These are phyloP conservation scores for Melanotus villosus DNA, from an alignment of 2,888 invertebrate species.

Conservation along the genomic window DNA sequence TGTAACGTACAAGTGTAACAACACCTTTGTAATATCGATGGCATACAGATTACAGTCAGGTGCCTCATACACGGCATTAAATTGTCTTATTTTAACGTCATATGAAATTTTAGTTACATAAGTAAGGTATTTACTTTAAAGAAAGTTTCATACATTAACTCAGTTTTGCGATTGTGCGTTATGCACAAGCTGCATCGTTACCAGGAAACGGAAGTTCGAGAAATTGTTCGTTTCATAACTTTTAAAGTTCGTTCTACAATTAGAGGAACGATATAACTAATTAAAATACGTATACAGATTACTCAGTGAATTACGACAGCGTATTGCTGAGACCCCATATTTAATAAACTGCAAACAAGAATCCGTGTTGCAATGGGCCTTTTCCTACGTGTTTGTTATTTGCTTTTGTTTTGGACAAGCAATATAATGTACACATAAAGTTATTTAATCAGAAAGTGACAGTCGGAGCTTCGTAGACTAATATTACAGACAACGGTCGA, in stretches of 20 bases:
- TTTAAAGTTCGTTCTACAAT: not conserved
- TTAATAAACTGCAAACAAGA: not conserved
- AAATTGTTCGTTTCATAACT: conserved; percentile 11
- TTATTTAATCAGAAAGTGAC: conserved; percentile 19
- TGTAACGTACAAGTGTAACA: no score
- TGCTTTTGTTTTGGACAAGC: not conserved
- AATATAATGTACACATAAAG: not conserved
- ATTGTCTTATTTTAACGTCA: no score
- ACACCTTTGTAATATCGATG: no score
- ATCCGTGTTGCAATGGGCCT: not conserved
- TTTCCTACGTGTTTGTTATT: not conserved
- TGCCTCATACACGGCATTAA: no score
- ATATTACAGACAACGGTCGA: not conserved
- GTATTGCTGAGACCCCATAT: not conserved
- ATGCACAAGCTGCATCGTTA: conserved; percentile 17
- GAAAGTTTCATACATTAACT: conserved; percentile 6
- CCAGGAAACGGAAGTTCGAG: conserved; percentile 25
- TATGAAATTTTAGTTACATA: no score
- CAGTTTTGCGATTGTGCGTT: conserved; percentile 7
- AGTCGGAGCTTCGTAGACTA: not conserved
- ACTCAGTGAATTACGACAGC: not conserved
- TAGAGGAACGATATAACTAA: not conserved
- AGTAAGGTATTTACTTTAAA: not conserved
- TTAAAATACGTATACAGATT: not conserved
- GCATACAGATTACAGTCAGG: no score